These are phyloP conservation scores for Cryptotis parvus DNA, from an alignment of 2,113 vertebrate species.

Conservation along the genomic window DNA sequence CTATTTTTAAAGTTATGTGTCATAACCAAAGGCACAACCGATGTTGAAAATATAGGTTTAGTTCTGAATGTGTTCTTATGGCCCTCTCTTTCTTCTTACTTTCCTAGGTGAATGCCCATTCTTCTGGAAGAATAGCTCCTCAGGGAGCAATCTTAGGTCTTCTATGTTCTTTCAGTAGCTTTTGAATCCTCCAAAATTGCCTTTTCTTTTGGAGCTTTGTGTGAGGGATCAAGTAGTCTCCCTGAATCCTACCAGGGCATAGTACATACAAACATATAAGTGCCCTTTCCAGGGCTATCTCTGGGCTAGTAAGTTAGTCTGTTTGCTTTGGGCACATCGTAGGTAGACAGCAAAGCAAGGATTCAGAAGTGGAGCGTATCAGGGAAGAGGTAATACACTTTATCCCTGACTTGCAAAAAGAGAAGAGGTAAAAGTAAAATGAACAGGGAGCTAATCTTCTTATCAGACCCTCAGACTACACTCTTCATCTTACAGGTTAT, in stretches of 20 bases:
- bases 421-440: background rate
- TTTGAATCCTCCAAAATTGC: background rate
- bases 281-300: background rate
- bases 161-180: background rate
- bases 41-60: background rate
- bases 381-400: background rate
- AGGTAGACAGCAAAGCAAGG: background rate
- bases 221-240: background rate
- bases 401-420: background rate
- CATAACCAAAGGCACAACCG: background rate
- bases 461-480: no score
- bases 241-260: background rate
- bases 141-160: background rate
- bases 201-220: background rate
- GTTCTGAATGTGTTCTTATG: fast-evolving
- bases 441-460: background rate
- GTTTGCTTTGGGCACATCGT: background rate
- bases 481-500: background rate
- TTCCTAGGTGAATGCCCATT: background rate
- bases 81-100: background rate
- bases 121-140: conserved; percentile 34
- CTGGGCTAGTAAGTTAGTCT: background rate
- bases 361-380: background rate
- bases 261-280: background rate
- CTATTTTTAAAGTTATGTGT: background rate